Evolutionary conservation across 2,888 invertebrate species (phyloP).

Genomic region (Oxystoma pomonae): DNA sequence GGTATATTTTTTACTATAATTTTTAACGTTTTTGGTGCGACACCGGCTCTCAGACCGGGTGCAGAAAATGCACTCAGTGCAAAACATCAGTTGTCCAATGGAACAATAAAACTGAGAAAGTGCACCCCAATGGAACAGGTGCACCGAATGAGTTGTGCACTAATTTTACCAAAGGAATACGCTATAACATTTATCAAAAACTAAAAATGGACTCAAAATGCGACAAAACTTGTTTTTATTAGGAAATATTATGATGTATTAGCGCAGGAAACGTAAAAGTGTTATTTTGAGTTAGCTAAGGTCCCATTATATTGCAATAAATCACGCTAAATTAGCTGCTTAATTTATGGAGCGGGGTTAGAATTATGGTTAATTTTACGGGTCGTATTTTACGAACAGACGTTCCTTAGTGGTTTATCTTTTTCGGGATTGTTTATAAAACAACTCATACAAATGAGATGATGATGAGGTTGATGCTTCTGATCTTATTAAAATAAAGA

Average conservation of each 20-base stretch:
- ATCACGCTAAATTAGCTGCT: slow-evolving; percentile 32
- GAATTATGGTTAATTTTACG: background rate
- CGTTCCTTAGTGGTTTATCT: background rate
- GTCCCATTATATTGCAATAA: slow-evolving; percentile 36
- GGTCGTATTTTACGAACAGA: background rate
- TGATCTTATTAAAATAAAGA: no score
- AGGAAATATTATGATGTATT: slow-evolving; percentile 39
- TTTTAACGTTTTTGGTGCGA: no score
- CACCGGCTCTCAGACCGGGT: no score
- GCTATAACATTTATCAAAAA: no score
- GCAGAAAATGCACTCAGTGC: no score
- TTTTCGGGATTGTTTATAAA: background rate
- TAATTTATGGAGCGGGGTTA: slow-evolving; percentile 12
- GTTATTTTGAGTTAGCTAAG: slow-evolving; percentile 35
- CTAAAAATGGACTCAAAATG: background rate
- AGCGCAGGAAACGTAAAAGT: slow-evolving; percentile 36
- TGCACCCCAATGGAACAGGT: no score
- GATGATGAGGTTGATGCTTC: background rate
- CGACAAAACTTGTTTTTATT: slow-evolving; percentile 13
- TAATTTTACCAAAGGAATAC: no score
- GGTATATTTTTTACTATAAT: no score
- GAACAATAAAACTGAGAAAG: no score
- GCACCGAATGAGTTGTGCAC: no score
- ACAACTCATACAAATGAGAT: background rate
- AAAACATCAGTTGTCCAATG: no score